Conservation (phyloP, 2,113 vertebrate species). For the mouse (Mus musculus) region GRCm39 chr5:75431001-75431500, state of each 20-base stretch:
- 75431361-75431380: neutral
- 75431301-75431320: neutral
- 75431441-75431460: neutral
- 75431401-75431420: neutral
- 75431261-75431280: neutral
- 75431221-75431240: neutral
- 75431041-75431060: neutral
- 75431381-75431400: neutral
- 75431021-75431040: conserved; percentile 50
- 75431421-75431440: neutral
- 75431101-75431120: conserved; percentile 43
- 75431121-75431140: conserved; percentile 54
- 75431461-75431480: neutral
- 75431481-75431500: neutral
- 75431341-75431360: neutral
- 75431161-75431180: neutral
- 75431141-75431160: neutral
- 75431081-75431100: conserved; percentile 23
- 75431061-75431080: conserved; percentile 13
- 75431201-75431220: conserved; percentile 47
- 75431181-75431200: conserved; percentile 1
- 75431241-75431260: neutral
- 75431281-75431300: neutral
- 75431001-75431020: conserved; percentile 37
- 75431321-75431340: neutral